Evolutionary conservation across 2,888 invertebrate species (phyloP), one percentile per base, ranked within the genome.

Genomic region (Melanotus villosus): DNA sequence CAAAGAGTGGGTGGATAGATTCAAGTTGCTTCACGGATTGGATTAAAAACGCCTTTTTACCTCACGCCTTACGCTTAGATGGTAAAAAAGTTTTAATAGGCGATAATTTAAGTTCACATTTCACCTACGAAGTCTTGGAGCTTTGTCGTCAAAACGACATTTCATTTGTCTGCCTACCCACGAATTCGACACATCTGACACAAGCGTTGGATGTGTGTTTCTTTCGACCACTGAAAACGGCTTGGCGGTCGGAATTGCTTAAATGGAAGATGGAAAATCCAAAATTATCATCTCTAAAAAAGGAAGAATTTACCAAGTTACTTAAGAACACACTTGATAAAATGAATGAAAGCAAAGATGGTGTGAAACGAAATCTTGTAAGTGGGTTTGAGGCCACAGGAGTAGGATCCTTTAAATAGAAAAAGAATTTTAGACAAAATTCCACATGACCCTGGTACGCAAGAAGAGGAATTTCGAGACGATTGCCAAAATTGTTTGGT

Each of bases 91-190:
- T 12, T 12, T 38, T 38, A 38, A 12, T 38, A 38, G 38, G 38
- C 4, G 79, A 84, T 26, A 26, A 26, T 26, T 7, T 26, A 5
- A 5, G 5, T 5, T 26, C 26, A 5, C 26, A 26, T 7, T 26
- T 26, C 7, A 3, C 26, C 23, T 14, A 69, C 54, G 23, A 16
- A 52, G 69, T 74, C 10, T 34, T 67, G 47, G 54, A 36, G 16
- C 56, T 26, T 30, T 72, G 66, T 21, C 19, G 41, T 62, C 80
- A 82, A 23, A 78, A 84, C 79, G 43, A 68, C 36, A 32, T 80
- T 79, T 66, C 58, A 75, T 57, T 82, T 64, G 70, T 80, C 64
- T 65, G 70, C 80, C 67, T 81, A 10, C 80, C 79, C 3, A 73
- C 21, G 30, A 80, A 81, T 70, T 67, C 73, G 1, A 81, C 79